Percentiles rank a stretch among this genome's conserved stretches.
These are phyloP conservation scores for Dromaius novaehollandiae DNA, from an alignment of 2,113 vertebrate species.

Conservation along the genomic window DNA sequence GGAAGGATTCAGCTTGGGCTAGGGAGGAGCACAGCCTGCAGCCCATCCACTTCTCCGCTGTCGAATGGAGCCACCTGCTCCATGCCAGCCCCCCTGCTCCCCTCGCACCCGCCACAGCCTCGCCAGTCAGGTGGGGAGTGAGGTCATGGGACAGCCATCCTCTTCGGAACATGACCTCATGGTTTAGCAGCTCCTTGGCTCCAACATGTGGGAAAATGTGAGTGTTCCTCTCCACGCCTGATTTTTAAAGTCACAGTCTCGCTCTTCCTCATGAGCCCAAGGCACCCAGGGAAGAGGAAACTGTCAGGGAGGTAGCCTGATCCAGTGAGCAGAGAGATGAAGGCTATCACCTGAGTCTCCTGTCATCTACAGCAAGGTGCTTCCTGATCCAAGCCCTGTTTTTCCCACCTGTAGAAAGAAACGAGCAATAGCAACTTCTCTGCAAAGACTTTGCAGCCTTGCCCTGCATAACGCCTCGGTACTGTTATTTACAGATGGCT, in stretches of 20 bases:
- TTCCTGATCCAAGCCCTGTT: background rate
- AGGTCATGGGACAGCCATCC: constrained; percentile 13
- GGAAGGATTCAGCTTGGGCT: background rate
- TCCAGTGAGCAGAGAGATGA: background rate
- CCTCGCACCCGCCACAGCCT: rapidly evolving
- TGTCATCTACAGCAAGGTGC: background rate
- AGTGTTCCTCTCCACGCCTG: background rate
- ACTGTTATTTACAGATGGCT: background rate
- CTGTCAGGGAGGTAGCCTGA: background rate
- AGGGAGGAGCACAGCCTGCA: background rate
- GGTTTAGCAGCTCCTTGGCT: background rate
- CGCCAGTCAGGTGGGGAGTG: rapidly evolving
- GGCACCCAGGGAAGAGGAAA: background rate
- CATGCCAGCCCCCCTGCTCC: background rate
- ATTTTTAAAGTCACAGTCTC: background rate
- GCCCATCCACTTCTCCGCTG: rapidly evolving
- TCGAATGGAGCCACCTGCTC: background rate
- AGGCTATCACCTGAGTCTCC: background rate
- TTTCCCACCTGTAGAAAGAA: background rate
- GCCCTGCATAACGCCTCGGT: background rate
- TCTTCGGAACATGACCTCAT: background rate
- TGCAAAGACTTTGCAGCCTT: background rate
- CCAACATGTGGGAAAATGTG: background rate
- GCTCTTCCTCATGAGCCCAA: background rate
- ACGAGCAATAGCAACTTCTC: background rate